Evolutionary conservation across 2,888 invertebrate species (phyloP), one percentile per base, ranked within the genome.

Genomic region (Ischnus inquisitorius): DNA sequence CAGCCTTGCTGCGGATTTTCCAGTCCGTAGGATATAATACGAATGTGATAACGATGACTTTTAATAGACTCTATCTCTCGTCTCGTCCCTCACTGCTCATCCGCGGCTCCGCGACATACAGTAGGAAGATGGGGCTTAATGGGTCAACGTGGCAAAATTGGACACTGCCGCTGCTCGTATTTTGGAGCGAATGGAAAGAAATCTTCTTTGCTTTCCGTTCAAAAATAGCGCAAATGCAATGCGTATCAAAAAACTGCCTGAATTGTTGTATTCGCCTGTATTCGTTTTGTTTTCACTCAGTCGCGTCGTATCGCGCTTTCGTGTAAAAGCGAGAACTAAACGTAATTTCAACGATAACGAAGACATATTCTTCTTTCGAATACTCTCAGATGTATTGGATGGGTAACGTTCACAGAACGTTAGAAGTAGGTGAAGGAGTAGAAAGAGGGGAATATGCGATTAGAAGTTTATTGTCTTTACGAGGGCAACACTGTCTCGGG

Each of bases 1-100:
- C 69, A 71, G 57, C 62, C 74, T 54, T 28, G 41, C 48, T 48
- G 74, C 54, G 69, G 69, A 84, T 81, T 80, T 81, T 81, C 74
- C 78, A 75, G 43, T 62, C 48, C 69, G 57, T 39, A 48, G 75
- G 74, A 79, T 82, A 79, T 82, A 78, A 82, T 82, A 79, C 74
- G 79, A 82, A 82, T 82, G 82, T 75, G 82, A 84, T 84, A 84
- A 82, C 84, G 84, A 84, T 84, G 79, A 84, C 79, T 84, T 84
- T 84, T 84, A 84, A 84, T 82, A 79, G 75, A 75, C 75, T 78
- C 77, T 82, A 84, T 81, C 83, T 76, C 67, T 81, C 74, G 78
- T 84, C 74, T 28, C 57, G 28, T 57, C 57, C 25, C 57, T 28
- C 57, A 25, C 57, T 12, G 25, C 57, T 57, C 54, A 19, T 54